These are phyloP conservation scores for Podargus strigoides DNA, from an alignment of 2,797 vertebrate species.

Conservation along the genomic window DNA sequence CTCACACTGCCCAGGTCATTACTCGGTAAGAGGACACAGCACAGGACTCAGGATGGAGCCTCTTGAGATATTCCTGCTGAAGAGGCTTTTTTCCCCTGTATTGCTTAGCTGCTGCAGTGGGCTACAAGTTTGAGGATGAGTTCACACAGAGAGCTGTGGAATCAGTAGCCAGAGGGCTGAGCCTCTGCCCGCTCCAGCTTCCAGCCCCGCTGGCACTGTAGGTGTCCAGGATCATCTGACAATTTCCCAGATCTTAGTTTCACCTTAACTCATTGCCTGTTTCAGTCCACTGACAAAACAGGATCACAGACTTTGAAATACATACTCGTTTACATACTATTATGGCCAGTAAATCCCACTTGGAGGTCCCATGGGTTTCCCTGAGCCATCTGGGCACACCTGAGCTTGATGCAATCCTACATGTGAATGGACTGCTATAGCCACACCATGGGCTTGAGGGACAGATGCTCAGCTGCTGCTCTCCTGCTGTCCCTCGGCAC, in stretches of 20 bases:
- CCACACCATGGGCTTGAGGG: not conserved
- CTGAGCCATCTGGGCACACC: not conserved
- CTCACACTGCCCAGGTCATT: rapidly evolving
- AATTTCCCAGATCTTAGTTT: not conserved
- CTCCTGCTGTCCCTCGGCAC: not conserved
- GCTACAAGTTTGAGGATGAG: not conserved
- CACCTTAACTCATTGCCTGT: not conserved
- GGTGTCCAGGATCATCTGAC: not conserved
- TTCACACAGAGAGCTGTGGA: not conserved
- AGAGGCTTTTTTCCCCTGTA: not conserved
- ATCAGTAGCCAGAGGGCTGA: not conserved
- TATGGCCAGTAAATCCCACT: not conserved
- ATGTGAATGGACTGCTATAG: not conserved
- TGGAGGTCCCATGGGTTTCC: not conserved
- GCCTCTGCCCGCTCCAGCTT: not conserved
- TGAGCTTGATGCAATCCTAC: not conserved
- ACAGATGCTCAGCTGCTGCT: not conserved
- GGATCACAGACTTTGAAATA: not conserved
- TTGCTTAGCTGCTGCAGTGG: not conserved
- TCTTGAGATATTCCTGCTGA: not conserved
- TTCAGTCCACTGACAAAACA: not conserved
- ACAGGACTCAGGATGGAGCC: not conserved
- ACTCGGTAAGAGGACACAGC: not conserved
- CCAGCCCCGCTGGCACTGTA: not conserved
- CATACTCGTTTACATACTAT: not conserved